Conservation (phyloP, 35 echinoderm and acorn worm genomes). For the Ptychodera flava region DNA sequence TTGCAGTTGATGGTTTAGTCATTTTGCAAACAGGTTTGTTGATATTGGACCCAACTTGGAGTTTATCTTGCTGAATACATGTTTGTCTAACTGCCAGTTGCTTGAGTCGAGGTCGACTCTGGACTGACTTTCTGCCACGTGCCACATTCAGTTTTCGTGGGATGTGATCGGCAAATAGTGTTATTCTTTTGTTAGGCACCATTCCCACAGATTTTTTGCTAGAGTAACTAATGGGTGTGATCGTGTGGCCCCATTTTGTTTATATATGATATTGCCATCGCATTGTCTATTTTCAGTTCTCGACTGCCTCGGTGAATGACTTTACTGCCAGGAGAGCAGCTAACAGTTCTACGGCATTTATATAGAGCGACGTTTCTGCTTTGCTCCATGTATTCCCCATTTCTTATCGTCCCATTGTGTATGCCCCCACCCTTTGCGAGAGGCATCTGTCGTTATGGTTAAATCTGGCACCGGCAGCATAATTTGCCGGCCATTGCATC, state of each 20-base stretch:
- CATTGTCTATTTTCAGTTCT: conserved; percentile 2
- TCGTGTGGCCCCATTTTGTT: conserved; percentile 3
- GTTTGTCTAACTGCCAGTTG: background rate
- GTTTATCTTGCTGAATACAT: background rate
- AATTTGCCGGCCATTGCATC: background rate
- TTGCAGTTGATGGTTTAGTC: background rate
- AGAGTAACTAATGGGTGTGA: background rate
- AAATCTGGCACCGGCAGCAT: background rate
- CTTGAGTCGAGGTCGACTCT: no score
- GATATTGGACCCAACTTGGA: background rate
- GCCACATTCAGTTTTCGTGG: background rate
- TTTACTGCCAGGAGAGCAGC: background rate
- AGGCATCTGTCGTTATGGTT: conserved; percentile 23
- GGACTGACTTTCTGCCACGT: background rate
- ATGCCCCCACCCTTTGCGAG: background rate
- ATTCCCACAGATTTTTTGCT: background rate
- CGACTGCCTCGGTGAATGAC: background rate
- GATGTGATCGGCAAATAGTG: background rate
- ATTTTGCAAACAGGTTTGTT: background rate
- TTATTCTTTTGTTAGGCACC: background rate
- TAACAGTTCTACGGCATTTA: conserved; percentile 5
- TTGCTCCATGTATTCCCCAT: background rate
- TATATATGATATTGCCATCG: conserved; percentile 15
- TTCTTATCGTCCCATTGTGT: background rate
- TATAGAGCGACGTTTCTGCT: background rate